Percentiles rank a stretch among this genome's conserved stretches.
phyloP scores from a whole-genome alignment of 2,797 vertebrate species.

The Squalus acanthias region DNA sequence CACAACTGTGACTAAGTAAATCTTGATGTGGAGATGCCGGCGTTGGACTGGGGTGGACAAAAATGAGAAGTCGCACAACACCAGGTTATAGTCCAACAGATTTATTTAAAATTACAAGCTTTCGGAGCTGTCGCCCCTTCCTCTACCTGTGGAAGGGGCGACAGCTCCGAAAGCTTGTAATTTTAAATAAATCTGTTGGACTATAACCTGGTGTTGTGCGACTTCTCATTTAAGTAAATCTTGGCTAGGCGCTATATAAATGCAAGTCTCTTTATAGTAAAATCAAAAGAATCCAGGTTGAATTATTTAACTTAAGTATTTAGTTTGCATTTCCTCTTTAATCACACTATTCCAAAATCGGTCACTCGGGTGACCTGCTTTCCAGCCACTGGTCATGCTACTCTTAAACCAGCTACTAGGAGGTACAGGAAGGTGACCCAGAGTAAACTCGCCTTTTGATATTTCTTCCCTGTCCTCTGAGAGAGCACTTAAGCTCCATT shows the following conservation, averaged over 20 bases:
- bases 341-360: not conserved
- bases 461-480: too few relatives aligned
- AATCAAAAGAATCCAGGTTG: not conserved
- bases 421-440: not conserved
- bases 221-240: not conserved
- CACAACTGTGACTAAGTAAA: not conserved
- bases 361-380: not conserved
- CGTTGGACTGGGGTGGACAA: too few relatives aligned
- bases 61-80: too few relatives aligned
- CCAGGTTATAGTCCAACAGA: too few relatives aligned
- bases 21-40: too few relatives aligned
- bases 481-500: not conserved
- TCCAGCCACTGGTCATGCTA: not conserved
- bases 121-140: too few relatives aligned
- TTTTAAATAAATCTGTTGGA: too few relatives aligned
- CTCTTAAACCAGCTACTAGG: not conserved
- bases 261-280: not conserved
- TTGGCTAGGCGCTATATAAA: not conserved
- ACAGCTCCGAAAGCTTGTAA: too few relatives aligned
- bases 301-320: not conserved
- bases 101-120: too few relatives aligned
- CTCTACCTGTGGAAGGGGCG: too few relatives aligned
- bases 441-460: not conserved
- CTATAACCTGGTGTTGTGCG: too few relatives aligned
- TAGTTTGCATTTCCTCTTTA: not conserved